Base-by-base conservation (phyloP, 2,113 vertebrate species). In the Tonatia bakeri region DNA sequence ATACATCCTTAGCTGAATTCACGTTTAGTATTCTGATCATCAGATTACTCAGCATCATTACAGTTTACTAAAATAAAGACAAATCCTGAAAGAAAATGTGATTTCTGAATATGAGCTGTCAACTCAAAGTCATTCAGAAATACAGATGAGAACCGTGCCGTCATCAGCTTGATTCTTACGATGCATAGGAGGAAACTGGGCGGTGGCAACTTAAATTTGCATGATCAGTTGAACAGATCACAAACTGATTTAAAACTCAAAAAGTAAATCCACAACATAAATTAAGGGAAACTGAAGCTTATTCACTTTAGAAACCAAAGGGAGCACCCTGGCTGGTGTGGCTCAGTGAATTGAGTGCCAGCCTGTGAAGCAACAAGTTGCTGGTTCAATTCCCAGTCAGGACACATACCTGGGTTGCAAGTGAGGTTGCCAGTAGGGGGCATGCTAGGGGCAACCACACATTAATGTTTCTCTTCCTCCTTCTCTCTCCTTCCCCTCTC, bases 301-400 rank as follows among this genome's bases (percentile, higher is more conserved):
- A 72, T 88, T 94, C 13, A 94, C 45, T 90, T 93, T 69, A 54
- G 88, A 96, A 93, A 47, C 0, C 61, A 90, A 87, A 94, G 4
- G 10, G 14, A 89, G 54, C 4, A 0, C 20, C 54, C 22, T 24
- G 22, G 56, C 22, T 59, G 56, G 56, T 59, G 56, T 24, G 20
- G 56, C 56, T 59, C 22, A 59, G 56, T 59, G 56, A 9, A 59
- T 24, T 59, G 8, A 59, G 56, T 3, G 3, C 56, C 22, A 24
- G 56, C 20, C 56, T 59, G 56, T 22, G 8, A 59, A 24, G 56
- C 56, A 59, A 59, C 5, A 22, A 22, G 56, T 24, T 2, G 8
- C 20, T 24, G 56, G 56, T 24, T 24, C 56, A 7, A 59, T 24
- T 59, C 56, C 22, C 56, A 24, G 56, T 59, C 56, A 59, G 56